These are phyloP conservation scores for Mohoua ochrocephala DNA, from an alignment of 2,113 vertebrate genomes.

Conservation along the genomic window DNA sequence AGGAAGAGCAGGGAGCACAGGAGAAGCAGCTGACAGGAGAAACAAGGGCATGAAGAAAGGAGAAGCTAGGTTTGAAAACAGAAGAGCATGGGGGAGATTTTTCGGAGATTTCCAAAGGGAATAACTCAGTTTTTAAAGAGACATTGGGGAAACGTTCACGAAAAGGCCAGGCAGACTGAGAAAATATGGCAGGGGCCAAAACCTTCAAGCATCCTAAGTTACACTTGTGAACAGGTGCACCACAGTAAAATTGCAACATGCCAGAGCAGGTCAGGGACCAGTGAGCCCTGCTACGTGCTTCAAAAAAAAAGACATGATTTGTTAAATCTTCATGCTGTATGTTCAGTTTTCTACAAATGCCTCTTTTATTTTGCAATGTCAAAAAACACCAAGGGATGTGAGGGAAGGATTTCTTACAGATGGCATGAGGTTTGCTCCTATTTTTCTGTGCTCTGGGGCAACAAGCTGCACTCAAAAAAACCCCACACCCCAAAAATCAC, in stretches of 20 bases:
- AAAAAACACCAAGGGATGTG: not conserved
- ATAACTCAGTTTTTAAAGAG: not conserved
- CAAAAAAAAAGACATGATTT: not conserved
- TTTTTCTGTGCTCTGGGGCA: not conserved
- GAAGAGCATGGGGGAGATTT: not conserved
- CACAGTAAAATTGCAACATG: not conserved
- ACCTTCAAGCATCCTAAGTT: not conserved
- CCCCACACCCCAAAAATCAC: not conserved
- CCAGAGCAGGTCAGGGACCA: not conserved
- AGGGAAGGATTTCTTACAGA: not conserved
- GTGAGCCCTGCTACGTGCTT: fast-evolving
- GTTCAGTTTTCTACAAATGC: not conserved
- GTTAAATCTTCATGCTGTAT: not conserved
- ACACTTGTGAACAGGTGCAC: not conserved
- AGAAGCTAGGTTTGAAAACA: not conserved
- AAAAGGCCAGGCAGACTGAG: not conserved
- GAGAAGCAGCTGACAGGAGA: not conserved
- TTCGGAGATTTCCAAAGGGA: not conserved
- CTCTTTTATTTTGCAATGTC: not conserved
- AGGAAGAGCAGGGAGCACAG: not conserved
- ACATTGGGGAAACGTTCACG: not conserved
- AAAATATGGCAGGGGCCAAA: not conserved
- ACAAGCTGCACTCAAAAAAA: not conserved
- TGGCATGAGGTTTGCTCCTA: not conserved
- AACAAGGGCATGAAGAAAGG: not conserved